A percentile compares a stretch with the other conserved stretches of the same genome.
These are phyloP conservation scores for Parnassius orleans DNA, from an alignment of 2,888 invertebrate genomes.

Conservation along the genomic window DNA sequence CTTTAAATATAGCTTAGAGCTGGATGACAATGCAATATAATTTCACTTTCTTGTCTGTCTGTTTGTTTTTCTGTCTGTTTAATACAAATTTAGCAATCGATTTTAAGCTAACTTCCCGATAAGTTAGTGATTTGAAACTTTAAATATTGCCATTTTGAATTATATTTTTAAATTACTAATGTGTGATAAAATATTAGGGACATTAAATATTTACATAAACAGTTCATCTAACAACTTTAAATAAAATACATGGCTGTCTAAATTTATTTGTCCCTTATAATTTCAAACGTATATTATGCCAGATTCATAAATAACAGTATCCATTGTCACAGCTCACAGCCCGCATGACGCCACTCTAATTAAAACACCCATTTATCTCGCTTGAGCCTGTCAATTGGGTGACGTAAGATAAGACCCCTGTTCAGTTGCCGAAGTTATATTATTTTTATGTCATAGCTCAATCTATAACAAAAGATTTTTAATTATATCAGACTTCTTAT, in stretches of 20 bases:
- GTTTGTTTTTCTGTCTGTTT: too few relatives aligned
- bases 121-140: too few relatives aligned
- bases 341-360: conserved; percentile 27
- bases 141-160: too few relatives aligned
- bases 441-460: background rate
- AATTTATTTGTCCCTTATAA: background rate
- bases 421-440: conserved; percentile 3
- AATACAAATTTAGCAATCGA: too few relatives aligned
- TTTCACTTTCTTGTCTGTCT: too few relatives aligned
- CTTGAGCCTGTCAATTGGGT: conserved; percentile 15
- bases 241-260: background rate
- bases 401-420: conserved; percentile 1
- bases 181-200: too few relatives aligned
- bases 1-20: too few relatives aligned
- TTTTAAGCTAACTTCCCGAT: too few relatives aligned
- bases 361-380: conserved; percentile 22
- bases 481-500: too few relatives aligned
- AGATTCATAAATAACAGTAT: conserved; percentile 23
- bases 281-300: background rate
- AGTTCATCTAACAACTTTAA: background rate
- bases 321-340: conserved; percentile 21
- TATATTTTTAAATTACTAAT: too few relatives aligned
- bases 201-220: background rate
- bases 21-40: too few relatives aligned
- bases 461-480: background rate